Percentiles rank a stretch among this genome's conserved stretches.
Conservation (phyloP, 2,888 invertebrate species). For the Unio delphinus region DNA sequence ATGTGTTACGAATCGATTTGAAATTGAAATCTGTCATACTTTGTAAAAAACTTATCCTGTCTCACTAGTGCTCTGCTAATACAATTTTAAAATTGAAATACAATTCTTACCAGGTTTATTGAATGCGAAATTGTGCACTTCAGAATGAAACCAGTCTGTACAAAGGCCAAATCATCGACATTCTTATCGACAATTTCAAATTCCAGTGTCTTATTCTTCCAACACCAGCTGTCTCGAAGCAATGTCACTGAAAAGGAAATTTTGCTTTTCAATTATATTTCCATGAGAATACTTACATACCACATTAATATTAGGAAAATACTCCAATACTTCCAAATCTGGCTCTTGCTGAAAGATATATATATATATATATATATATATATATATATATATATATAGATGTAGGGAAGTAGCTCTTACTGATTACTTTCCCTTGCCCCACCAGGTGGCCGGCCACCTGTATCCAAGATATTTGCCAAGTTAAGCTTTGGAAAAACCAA, state of each 20-base stretch:
- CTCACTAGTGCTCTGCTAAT: too few relatives aligned
- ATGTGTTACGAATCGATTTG: too few relatives aligned
- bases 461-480: too few relatives aligned
- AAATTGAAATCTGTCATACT: slow-evolving; percentile 2
- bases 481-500: too few relatives aligned
- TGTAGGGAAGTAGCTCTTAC: too few relatives aligned
- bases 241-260: slow-evolving; percentile 75
- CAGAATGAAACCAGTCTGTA: slow-evolving; percentile 85
- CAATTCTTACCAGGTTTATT: slow-evolving; percentile 56
- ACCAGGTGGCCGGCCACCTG: too few relatives aligned
- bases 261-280: too few relatives aligned
- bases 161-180: slow-evolving; percentile 78
- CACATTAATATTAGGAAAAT: not conserved
- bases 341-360: too few relatives aligned
- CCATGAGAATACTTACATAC: not conserved
- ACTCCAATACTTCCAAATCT: too few relatives aligned
- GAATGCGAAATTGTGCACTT: slow-evolving; percentile 81
- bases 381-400: too few relatives aligned
- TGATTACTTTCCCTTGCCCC: too few relatives aligned
- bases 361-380: too few relatives aligned
- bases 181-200: slow-evolving; percentile 72
- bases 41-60: not conserved
- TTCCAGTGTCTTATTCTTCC: slow-evolving; percentile 78
- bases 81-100: not conserved
- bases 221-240: slow-evolving; percentile 84